phyloP scores from a whole-genome alignment of 1,140 invertebrate species.

The Spodoptera frugiperda region DNA sequence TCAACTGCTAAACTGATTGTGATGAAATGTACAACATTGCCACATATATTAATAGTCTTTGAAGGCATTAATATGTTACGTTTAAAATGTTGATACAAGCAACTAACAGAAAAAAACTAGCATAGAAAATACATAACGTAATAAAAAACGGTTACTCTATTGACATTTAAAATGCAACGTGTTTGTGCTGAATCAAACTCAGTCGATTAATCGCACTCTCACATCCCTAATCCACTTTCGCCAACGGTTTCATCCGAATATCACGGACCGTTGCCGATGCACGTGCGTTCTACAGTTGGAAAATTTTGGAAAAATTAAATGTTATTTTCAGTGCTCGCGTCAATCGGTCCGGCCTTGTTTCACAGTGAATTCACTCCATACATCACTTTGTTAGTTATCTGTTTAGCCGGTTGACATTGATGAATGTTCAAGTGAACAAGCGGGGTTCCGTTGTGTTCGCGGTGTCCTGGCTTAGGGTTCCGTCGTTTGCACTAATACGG shows the following conservation, averaged over 20 bases:
- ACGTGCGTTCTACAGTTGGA: constrained; percentile 12
- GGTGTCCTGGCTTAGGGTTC: constrained; percentile 46
- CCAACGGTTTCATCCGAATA: constrained; percentile 8
- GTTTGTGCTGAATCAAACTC: constrained; percentile 10
- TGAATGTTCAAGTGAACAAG: constrained; percentile 61
- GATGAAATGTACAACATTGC: too few relatives aligned
- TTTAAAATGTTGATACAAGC: too few relatives aligned
- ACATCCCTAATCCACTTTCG: constrained; percentile 23
- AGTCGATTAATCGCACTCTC: constrained; percentile 29
- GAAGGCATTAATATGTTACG: too few relatives aligned
- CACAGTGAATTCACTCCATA: constrained; percentile 62
- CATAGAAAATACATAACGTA: too few relatives aligned
- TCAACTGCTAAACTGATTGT: too few relatives aligned
- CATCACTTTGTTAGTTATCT: constrained; percentile 68
- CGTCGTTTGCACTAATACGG: constrained; percentile 43
- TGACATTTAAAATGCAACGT: too few relatives aligned
- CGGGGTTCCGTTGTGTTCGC: constrained; percentile 48
- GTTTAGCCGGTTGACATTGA: constrained; percentile 63
- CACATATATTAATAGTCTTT: too few relatives aligned
- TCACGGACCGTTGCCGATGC: not conserved
- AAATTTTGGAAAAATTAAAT: constrained; percentile 24
- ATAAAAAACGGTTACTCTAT: too few relatives aligned
- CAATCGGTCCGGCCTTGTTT: constrained; percentile 53
- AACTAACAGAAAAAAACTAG: too few relatives aligned
- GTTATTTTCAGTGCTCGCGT: constrained; percentile 42